phyloP scores from a whole-genome alignment of 2,888 invertebrate genomes.

The Pseudococcus longispinus region DNA sequence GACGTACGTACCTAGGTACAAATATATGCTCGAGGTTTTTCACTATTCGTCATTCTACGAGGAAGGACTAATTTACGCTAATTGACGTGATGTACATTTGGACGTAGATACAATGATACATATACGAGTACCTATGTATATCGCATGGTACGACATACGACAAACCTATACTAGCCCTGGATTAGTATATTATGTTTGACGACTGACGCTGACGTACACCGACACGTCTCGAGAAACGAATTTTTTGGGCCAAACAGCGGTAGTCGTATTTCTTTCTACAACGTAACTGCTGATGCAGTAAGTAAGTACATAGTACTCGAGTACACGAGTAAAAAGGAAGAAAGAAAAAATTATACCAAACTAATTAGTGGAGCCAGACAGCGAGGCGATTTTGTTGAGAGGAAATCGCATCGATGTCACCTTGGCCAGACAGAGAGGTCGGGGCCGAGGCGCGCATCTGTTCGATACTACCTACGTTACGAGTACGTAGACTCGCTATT shows the following conservation, averaged over 20 bases:
- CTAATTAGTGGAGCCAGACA: slow-evolving; percentile 2
- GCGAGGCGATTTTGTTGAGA: background rate
- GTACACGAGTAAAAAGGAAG: background rate
- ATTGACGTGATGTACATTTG: background rate
- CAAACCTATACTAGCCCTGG: too few species aligned
- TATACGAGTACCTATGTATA: too few species aligned
- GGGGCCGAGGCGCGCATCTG: background rate
- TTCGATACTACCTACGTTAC: slow-evolving; percentile 1
- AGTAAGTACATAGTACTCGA: too few species aligned
- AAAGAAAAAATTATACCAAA: background rate
- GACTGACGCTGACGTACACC: background rate
- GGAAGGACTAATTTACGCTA: background rate
- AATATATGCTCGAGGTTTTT: too few species aligned
- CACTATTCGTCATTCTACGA: background rate
- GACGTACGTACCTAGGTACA: too few species aligned
- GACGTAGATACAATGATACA: background rate
- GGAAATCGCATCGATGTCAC: slow-evolving; percentile 21
- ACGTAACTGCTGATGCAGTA: background rate
- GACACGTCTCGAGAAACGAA: background rate
- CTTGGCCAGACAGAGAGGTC: background rate
- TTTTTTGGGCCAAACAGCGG: background rate
- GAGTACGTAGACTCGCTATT: too few species aligned
- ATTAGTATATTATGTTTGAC: background rate
- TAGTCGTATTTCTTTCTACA: background rate
- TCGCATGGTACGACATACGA: too few species aligned